phyloP scores from a whole-genome alignment of 1,140 invertebrate genomes.

The Aphaenogaster ashmeadi region DNA sequence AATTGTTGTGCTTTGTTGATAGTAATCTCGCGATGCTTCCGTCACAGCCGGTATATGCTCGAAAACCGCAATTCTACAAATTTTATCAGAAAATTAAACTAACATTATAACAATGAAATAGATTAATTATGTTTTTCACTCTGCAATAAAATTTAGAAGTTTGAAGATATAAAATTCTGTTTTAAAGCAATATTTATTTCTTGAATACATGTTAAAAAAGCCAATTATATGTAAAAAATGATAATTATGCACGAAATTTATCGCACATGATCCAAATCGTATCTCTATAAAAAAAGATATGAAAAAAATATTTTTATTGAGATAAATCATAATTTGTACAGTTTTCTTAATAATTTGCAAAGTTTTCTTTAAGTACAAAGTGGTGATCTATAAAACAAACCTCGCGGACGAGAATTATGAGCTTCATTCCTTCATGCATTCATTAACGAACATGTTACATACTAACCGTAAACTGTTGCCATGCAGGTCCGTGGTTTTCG shows the following conservation, averaged over 20 bases:
- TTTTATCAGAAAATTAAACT: conserved; percentile 6
- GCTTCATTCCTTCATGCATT: background rate
- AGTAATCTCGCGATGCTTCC: conserved; percentile 80
- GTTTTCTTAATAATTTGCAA: conserved; percentile 2
- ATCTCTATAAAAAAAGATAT: background rate
- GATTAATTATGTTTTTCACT: background rate
- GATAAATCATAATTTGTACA: background rate
- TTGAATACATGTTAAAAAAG: background rate
- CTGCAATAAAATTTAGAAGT: background rate
- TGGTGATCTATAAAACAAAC: background rate
- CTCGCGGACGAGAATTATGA: background rate
- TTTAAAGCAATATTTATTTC: background rate
- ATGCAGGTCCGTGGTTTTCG: conserved; percentile 89
- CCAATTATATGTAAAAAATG: background rate
- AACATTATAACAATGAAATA: background rate
- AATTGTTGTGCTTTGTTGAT: conserved; percentile 79
- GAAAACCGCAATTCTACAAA: conserved; percentile 89
- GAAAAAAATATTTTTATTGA: background rate
- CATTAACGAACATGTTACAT: background rate
- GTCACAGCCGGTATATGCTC: conserved; percentile 91
- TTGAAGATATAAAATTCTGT: background rate
- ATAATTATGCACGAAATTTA: background rate
- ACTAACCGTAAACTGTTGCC: conserved; percentile 79
- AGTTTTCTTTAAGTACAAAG: background rate
- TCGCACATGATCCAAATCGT: background rate